Evolutionary conservation across 2,113 vertebrate genomes (phyloP), one percentile per base, ranked within the genome.

Genomic region (Heterotilapia buettikoferi): DNA sequence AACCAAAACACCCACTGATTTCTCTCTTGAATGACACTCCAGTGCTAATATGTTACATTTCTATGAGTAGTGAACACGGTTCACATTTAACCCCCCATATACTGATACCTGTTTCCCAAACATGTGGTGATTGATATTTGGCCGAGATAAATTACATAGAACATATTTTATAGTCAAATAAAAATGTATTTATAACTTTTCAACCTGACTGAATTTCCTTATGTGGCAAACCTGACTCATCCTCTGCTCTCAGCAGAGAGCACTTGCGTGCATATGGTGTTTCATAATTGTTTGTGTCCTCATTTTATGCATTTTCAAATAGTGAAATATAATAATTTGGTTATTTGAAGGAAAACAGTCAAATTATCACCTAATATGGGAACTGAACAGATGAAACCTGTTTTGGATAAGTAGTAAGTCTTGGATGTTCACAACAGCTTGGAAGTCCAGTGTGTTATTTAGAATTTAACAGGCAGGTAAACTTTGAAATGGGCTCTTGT

Each of bases 111-210:
- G 7, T 36, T 71, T 61, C 40, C 10, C 16, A 45, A 57, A 18
- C 71, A 61, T 45, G 40, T 12, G 12, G 18, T 33, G 61, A 31
- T 56, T 26, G 53, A 19, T 43, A 26, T 61, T 57, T 29, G 13
- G 14, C 7, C 4, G 12, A 19, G n/a, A 31, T 63, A 14, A 7
- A 21, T 31, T 9, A 54, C 24, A 45, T 18, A 36, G 66, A 61
- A 85, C 33, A 33, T 3, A 87, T 92, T 82, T 82, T 82, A 24
- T 68, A 83, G 61, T 91, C 66, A 89, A 83, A 68, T 68, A 90
- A 86, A 26, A 29, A 11, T 80, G 80, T 61, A 80, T 88, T 80
- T 84, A 31, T 53, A 24, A 24, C 11, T 47, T 24, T n/a, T 53
- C 29, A 76, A 31, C 76, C 16, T 36, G 45, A 57, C n/a, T 56